Base-by-base conservation (phyloP, 2,113 vertebrate species). In the Cariama cristata region DNA sequence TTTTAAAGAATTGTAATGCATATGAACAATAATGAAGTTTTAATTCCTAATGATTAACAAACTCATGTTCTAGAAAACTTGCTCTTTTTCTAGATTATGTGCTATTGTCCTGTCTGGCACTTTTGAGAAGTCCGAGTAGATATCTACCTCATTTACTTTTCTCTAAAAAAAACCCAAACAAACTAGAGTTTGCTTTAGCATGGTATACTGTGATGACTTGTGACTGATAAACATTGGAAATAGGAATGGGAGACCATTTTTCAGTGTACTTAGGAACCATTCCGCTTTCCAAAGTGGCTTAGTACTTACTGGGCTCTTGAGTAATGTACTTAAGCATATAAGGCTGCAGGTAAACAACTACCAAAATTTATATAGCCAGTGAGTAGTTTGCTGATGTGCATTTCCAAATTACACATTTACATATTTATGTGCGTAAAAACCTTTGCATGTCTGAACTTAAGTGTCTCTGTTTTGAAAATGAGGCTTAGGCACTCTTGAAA, bases 201-300 rank as follows among this genome's bases (percentile, higher is more conserved):
- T 2, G 5, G 27, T 6, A 6, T 12, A 16, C 20, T 1, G 0
- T 24, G 33, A 4, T 33, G 26, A 28, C 1, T 59, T 42, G 35
- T 92, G 79, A 22, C 33, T 2, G 1, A 15, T 24, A 28, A 40
- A 15, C 9, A 1, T 2, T 26, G 49, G 44, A 49, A 64, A 23
- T 3, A 2, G 52, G 60, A n/a, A 20, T 16, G 35, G 8, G 44
- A 68, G 32, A 13, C 19, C 24, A 5, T 16, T 79, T 87, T 38
- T 56, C 38, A 32, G 7, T 16, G 30, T 11, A 4, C 3, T 64
- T 30, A 3, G 0, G 23, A 21, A 6, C 2, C 19, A 2, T 63
- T 42, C 26, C 28, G 1, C 30, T 69, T 40, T 58, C 35, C 40
- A 18, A 6, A 74, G 33, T 1, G 84, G 4, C 30, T 52, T 8